phyloP scores from a whole-genome alignment of 2,888 invertebrate species.

The Nomada goodeniana region DNA sequence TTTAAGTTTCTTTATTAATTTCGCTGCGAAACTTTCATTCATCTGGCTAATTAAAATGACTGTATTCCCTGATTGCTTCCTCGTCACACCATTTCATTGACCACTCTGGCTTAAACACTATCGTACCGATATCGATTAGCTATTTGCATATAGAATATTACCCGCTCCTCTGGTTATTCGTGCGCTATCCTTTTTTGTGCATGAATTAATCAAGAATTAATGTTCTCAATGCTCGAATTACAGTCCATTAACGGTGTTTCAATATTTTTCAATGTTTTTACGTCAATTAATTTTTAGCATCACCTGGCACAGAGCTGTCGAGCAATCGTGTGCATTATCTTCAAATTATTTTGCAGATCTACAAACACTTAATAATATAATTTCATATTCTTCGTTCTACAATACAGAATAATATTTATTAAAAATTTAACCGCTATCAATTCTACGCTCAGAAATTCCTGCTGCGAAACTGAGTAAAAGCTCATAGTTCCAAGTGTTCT shows the following conservation, averaged over 20 bases:
- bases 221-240: not conserved
- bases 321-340: not conserved
- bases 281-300: not conserved
- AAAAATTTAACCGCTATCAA: too few relatives aligned
- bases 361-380: too few relatives aligned
- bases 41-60: slow-evolving; percentile 39
- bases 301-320: too few relatives aligned
- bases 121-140: slow-evolving; percentile 21
- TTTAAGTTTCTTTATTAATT: slow-evolving; percentile 47
- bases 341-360: not conserved
- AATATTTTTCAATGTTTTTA: not conserved
- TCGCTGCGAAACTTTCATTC: slow-evolving; percentile 25
- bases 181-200: not conserved
- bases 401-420: too few relatives aligned
- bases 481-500: not conserved
- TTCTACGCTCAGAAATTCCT: not conserved
- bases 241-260: not conserved
- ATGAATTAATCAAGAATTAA: not conserved
- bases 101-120: slow-evolving; percentile 26
- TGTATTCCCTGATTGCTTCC: slow-evolving; percentile 8
- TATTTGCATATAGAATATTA: slow-evolving; percentile 1
- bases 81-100: slow-evolving; percentile 24
- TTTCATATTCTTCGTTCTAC: too few relatives aligned
- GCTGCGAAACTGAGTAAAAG: slow-evolving; percentile 17
- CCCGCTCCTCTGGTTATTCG: not conserved